Base-by-base conservation (phyloP, 2,797 vertebrate genomes). In the Salmo trutta region DNA sequence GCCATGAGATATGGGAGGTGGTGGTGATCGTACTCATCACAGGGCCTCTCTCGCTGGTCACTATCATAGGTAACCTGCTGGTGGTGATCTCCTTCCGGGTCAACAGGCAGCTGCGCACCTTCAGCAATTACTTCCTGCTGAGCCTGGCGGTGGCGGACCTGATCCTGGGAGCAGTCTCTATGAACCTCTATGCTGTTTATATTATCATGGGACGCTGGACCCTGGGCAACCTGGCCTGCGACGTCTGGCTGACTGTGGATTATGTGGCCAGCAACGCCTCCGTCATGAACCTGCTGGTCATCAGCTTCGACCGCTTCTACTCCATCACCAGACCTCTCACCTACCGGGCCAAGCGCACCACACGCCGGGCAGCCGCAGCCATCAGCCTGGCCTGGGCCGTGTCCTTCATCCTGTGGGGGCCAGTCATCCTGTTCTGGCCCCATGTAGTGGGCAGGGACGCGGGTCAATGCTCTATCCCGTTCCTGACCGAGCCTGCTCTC, bases 241-340 rank as follows among this genome's bases (percentile, higher is more conserved):
- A 95, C 80, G 85, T 95, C 73, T 95, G 94, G 94, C 81, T 95
- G 79, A 92, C 93, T 24, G 84, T 95, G 74, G 95, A 95, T 85
- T 95, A 95, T 0, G 95, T 95, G 53, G 91, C 93, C 67, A 95
- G 95, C 88, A 95, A 95, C 0, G 95, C 95, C 5, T 95, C 95
- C 0, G 93, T 95, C 79, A 95, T 95, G 95, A 95, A 95, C 82
- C 92, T 95, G 21, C 87, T 95, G 77, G 89, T 95, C 54, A 95
- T 95, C 85, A 95, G 95, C 79, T 95, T 95, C 5, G 94, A 95
- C 88, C 92, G 95, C 52, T 95, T 94, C 84, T 94, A 95, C 88
- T 95, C 94, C 0, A 89, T 95, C 76, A 95, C 94, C 0, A 89
- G 93, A 16, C 95, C 95, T 0, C 84, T 95, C 78, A 95, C 93